phyloP scores from a whole-genome alignment of 2,888 invertebrate species.

The Rotaria magnacalcarata region DNA sequence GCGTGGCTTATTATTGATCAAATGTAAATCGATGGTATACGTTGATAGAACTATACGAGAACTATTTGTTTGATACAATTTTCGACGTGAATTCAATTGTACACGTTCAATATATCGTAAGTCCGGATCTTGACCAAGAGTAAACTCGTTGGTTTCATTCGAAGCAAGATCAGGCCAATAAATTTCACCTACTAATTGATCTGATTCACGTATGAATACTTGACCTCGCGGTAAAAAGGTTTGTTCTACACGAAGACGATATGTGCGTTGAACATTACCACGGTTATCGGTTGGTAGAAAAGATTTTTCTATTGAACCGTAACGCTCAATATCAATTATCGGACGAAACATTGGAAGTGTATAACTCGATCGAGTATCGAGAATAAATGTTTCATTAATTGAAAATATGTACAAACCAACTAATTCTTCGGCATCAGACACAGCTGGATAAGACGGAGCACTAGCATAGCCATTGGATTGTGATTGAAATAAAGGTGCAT shows the following conservation, averaged over 20 bases:
- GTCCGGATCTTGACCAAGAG: constrained; percentile 6
- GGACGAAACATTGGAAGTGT: constrained; percentile 9
- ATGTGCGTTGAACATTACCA: neutral
- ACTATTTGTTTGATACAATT: neutral
- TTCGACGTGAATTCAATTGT: neutral
- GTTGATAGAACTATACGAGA: neutral
- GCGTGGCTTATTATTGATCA: neutral
- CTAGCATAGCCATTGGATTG: no score
- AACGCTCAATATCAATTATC: neutral
- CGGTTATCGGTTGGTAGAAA: neutral
- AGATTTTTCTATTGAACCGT: neutral
- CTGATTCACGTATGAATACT: constrained; percentile 12
- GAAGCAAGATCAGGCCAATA: neutral
- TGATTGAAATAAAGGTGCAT: no score
- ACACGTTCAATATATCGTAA: neutral
- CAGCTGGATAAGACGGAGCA: neutral
- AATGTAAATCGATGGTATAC: neutral
- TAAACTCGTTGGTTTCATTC: neutral
- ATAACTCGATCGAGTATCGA: neutral
- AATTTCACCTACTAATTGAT: neutral
- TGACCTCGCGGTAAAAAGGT: neutral
- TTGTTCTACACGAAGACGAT: neutral
- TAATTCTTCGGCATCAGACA: neutral
- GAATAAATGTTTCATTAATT: neutral
- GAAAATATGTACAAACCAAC: neutral